A percentile compares a stretch with the other conserved stretches of the same genome.
These are phyloP conservation scores for Suricata suricatta DNA, from an alignment of 2,113 vertebrate species.

Conservation along the genomic window DNA sequence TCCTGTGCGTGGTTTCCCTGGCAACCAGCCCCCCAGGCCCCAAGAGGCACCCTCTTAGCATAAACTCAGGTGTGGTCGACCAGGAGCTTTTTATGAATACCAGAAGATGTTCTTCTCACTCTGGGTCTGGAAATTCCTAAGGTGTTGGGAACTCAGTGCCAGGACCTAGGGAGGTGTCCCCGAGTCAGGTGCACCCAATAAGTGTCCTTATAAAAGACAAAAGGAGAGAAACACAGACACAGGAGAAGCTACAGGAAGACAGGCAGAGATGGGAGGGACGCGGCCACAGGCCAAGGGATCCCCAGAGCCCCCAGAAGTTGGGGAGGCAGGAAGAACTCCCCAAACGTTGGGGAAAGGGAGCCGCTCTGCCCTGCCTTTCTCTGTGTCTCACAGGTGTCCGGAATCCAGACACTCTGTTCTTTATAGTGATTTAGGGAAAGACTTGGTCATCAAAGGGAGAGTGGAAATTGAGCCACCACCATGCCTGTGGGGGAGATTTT, in stretches of 20 bases:
- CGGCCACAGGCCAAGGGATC: background rate
- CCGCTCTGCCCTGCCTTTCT: too few relatives aligned
- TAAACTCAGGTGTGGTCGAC: background rate
- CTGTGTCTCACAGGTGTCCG: background rate
- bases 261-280: rapidly evolving
- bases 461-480: background rate
- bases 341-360: background rate
- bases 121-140: background rate
- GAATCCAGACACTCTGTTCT: background rate
- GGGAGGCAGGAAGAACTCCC: background rate
- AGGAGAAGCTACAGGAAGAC: too few relatives aligned
- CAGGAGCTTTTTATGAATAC: background rate
- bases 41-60: background rate
- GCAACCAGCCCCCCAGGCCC: background rate
- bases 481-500: background rate
- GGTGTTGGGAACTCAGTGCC: background rate
- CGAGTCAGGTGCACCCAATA: background rate
- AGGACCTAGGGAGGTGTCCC: background rate
- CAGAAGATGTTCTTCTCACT: rapidly evolving
- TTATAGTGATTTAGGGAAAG: background rate
- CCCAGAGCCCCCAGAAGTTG: background rate
- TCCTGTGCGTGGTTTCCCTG: background rate
- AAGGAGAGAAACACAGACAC: background rate
- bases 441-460: background rate
- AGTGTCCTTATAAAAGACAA: too few relatives aligned